Evolutionary conservation across 2,888 invertebrate species (phyloP), one percentile per base, ranked within the genome.

Genomic region (Orthonevra nobilis): DNA sequence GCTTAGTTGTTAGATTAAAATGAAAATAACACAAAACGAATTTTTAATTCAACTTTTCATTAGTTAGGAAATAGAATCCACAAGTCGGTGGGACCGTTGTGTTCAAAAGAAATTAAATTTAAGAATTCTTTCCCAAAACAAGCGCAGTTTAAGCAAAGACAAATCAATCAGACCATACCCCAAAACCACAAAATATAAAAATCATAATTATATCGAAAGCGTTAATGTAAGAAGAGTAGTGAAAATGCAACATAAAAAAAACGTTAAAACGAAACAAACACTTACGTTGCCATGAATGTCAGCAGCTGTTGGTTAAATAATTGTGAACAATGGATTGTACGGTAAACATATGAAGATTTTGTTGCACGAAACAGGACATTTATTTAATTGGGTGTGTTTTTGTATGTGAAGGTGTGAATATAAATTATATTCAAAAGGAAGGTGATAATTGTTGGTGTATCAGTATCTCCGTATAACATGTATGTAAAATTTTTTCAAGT

Each of bases 221-320:
- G n/a, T n/a, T n/a, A n/a, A n/a, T n/a, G n/a, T n/a, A n/a, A n/a
- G n/a, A n/a, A n/a, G n/a, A n/a, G n/a, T n/a, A 42, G 20, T 36
- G 20, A 20, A 32, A 38, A 14, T 17, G 20, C 9, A 56, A 20
- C 2, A 20, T n/a, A 23, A 4, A 23, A 23, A 23, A 2, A 23
- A 32, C 32, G 46, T 46, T 54, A 34, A 34, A 42, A 54, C 30
- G 14, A 34, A 32, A 32, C 48, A 36, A 48, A 34, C 58, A 69
- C 69, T 69, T 69, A 69, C 69, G 23, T 69, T 56, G 40, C 23
- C 3, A 58, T 40, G 14, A 17, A 42, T 50, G 12, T 36, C 54
- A 66, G 66, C 40, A 34, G 30, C 58, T 40, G 58, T 42, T 23
- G 48, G 32, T 40, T 46, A 56, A 50, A 32, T n/a, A 5, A 58